phyloP scores from a whole-genome alignment of 2,888 invertebrate species.

The Branchellion lobata region DNA sequence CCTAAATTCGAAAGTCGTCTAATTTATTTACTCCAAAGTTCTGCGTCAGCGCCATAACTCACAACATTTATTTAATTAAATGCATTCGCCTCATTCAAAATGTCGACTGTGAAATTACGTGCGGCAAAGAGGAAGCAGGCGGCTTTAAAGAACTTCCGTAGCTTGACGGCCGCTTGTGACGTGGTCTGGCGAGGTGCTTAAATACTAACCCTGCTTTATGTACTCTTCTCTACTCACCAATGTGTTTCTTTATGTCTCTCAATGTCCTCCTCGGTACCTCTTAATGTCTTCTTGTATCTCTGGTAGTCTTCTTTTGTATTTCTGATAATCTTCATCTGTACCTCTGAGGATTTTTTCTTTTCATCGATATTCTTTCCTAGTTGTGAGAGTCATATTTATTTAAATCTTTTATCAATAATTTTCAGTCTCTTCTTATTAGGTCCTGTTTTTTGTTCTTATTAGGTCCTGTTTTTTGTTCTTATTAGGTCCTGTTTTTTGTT shows the following conservation, averaged over 20 bases:
- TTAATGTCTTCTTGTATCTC: background rate
- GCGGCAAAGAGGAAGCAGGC: background rate
- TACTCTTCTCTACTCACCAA: background rate
- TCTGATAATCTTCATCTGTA: background rate
- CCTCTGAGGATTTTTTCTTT: background rate
- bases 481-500: too few species aligned
- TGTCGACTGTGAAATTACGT: constrained; percentile 18
- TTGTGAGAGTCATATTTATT: too few species aligned
- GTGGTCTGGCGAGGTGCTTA: constrained; percentile 10
- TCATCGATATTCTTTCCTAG: background rate
- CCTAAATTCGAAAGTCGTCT: too few species aligned
- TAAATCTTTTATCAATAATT: too few species aligned
- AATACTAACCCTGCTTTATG: background rate
- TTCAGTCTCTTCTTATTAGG: too few species aligned
- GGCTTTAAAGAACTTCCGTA: constrained; percentile 11
- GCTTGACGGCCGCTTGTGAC: too few species aligned
- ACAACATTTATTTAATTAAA: background rate
- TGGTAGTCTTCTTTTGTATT: background rate
- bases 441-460: too few species aligned
- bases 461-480: too few species aligned
- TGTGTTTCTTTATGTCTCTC: background rate
- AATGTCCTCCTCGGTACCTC: background rate
- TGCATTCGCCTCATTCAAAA: background rate
- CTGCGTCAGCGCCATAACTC: too few species aligned
- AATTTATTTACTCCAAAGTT: too few species aligned